phyloP scores from a whole-genome alignment of 2,888 invertebrate species.

The Leptinotarsa tumamoca region DNA sequence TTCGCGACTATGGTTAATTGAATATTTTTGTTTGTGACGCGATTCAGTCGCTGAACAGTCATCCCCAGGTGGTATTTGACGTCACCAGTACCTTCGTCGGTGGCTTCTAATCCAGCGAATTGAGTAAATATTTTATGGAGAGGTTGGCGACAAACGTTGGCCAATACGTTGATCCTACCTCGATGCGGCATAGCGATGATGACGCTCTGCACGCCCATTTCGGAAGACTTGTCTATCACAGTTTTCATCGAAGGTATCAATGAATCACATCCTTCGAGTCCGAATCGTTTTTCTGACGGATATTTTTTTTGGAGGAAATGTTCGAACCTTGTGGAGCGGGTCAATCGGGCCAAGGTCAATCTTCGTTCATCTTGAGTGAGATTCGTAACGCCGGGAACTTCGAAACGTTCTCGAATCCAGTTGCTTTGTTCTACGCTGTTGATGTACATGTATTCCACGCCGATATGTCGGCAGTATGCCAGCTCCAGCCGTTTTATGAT shows the following conservation, averaged over 20 bases:
- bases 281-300: conserved; percentile 99
- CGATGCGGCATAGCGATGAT: conserved; percentile 94
- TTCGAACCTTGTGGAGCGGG: conserved; percentile 90
- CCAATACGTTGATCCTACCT: conserved; percentile 89
- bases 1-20: conserved; percentile 89
- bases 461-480: conserved; percentile 96
- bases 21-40: conserved; percentile 91
- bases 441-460: conserved; percentile 99
- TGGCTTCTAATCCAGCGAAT: conserved; percentile 91
- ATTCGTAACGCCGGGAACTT: conserved; percentile 89
- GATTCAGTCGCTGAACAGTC: conserved; percentile 87
- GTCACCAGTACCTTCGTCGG: conserved; percentile 90
- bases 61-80: conserved; percentile 93
- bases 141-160: conserved; percentile 92
- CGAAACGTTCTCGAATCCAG: conserved; percentile 97
- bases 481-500: conserved; percentile 91
- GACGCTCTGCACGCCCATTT: conserved; percentile 93
- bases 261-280: conserved; percentile 98
- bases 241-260: conserved; percentile 98
- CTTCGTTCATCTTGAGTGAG: conserved; percentile 91
- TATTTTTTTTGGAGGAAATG: conserved; percentile 97
- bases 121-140: conserved; percentile 89
- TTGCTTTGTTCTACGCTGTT: conserved; percentile 98
- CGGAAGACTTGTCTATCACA: conserved; percentile 95
- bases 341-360: conserved; percentile 91